phyloP scores from a whole-genome alignment of 92 coral and sea anemone genomes.

The Metridium senile region DNA sequence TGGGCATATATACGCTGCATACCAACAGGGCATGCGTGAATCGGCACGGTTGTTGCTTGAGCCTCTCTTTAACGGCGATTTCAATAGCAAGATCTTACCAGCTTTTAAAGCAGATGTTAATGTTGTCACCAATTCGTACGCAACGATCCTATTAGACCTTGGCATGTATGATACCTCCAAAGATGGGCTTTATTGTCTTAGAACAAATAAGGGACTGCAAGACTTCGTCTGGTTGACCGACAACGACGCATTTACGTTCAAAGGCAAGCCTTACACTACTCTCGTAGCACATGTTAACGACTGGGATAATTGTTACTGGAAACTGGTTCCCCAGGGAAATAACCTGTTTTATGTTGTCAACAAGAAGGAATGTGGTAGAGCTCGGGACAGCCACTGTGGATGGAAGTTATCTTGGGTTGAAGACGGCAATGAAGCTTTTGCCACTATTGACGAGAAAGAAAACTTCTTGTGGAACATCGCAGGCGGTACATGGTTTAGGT shows the following conservation, averaged over 20 bases:
- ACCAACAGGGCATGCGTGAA: background rate
- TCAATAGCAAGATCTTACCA: slow-evolving; percentile 22
- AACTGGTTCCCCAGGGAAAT: slow-evolving; percentile 34
- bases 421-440: background rate
- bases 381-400: slow-evolving; percentile 6
- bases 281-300: background rate
- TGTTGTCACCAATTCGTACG: slow-evolving; percentile 27
- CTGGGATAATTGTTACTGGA: slow-evolving; percentile 37
- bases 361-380: background rate
- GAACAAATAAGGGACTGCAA: background rate
- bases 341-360: slow-evolving; percentile 18
- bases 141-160: background rate
- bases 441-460: background rate
- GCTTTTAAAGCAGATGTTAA: slow-evolving; percentile 26
- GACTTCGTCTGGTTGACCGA: background rate
- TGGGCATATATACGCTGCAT: background rate
- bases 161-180: slow-evolving; percentile 8
- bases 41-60: background rate
- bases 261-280: background rate
- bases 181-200: slow-evolving; percentile 28
- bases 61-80: slow-evolving; percentile 9
- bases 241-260: background rate
- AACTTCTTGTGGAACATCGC: background rate
- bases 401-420: background rate
- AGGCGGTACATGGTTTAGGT: background rate